Base-by-base conservation (phyloP, 2,797 vertebrate species). In the Bovichtus variegatus region DNA sequence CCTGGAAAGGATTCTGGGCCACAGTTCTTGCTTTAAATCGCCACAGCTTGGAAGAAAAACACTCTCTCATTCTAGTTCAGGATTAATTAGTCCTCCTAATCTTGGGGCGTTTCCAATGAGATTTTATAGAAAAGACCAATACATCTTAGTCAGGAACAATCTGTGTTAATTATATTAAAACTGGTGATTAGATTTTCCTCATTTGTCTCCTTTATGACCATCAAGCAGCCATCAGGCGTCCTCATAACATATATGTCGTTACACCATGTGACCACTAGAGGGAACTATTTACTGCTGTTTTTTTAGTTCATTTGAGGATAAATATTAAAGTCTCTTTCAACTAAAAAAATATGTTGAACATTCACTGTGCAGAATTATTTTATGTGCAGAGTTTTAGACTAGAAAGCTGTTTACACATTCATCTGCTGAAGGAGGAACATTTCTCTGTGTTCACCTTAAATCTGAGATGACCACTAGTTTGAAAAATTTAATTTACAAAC, bases 111-210 rank as follows among this genome's bases (percentile, higher is more conserved):
- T 76, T 83, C 40, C 55, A 66, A 62, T 49, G 12, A 60, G 73
- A 80, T 73, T 85, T 82, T 34, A 53, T 49, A 77, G 41, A 21
- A 80, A 60, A 71, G 64, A 46, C 57, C 62, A 64, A 76, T 71
- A 36, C 36, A 46, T 85, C 54, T 76, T 75, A 72, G 59, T 82
- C 36, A 50, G 74, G 68, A 77, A 60, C 46, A 80, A 80, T 86
- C 71, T 63, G 23, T 72, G 71, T 58, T 79, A 84, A 90, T 85
- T 73, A 81, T 50, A 82, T 84, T 73, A 76, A 85, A 77, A 77
- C 23, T 50, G 53, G 46, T 54, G 71, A 86, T 81, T 76, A 81
- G 58, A 82, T 84, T 73, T 77, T 46, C 60, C 29, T 70, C 66
- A 25, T 10, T 60, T 62, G 60, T 77, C 61, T 72, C 46, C 15